Evolutionary conservation across 2,113 vertebrate species (phyloP).

Genomic region (Cricetomys ansorgei): DNA sequence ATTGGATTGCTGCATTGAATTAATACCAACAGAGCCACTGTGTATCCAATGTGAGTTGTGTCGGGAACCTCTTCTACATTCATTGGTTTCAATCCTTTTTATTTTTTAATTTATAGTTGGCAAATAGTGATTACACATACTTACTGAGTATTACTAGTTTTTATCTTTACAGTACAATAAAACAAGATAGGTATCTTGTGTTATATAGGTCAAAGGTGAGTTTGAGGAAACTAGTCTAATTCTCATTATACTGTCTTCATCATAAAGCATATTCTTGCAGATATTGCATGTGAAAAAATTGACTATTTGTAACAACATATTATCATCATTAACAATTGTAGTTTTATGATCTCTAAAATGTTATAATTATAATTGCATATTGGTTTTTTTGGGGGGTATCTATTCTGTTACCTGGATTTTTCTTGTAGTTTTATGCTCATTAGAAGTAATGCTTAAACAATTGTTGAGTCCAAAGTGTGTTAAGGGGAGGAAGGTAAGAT

Average conservation of each 20-base stretch:
- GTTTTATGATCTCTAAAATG: not conserved
- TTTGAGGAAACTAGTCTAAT: not conserved
- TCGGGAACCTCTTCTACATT: not conserved
- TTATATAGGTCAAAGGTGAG: not conserved
- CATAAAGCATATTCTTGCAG: not conserved
- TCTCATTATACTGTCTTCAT: conserved; percentile 2
- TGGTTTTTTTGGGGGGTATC: not conserved
- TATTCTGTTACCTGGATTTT: not conserved
- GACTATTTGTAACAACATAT: not conserved
- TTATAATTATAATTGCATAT: not conserved
- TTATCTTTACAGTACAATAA: not conserved
- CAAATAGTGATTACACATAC: not conserved
- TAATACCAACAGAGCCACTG: not conserved
- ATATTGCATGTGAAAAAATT: not conserved
- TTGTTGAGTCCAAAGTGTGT: not conserved
- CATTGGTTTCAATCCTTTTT: not conserved
- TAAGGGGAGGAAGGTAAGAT: not conserved
- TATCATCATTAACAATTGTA: not conserved
- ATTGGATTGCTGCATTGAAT: not conserved
- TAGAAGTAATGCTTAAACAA: not conserved
- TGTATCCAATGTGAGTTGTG: not conserved
- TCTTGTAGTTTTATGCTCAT: not conserved
- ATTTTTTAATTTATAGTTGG: not conserved
- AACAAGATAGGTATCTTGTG: not conserved
- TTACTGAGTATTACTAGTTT: not conserved